Evolutionary conservation across 1,140 invertebrate species (phyloP), one percentile per base, ranked within the genome.

Genomic region (Brachionus koreanus): DNA sequence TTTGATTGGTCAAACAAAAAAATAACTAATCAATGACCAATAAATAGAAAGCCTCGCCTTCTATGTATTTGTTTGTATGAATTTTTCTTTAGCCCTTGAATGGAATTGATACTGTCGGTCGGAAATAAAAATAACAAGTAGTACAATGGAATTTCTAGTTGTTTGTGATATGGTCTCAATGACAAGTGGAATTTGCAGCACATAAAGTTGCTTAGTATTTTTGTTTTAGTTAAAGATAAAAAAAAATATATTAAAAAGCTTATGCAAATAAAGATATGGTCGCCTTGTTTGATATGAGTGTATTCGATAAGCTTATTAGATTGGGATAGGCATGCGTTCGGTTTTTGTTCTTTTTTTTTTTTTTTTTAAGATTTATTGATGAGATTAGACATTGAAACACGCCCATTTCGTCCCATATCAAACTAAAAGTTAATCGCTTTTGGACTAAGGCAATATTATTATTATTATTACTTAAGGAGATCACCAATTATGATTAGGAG

Each of bases 381-480:
- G 49, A 57, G 49, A 57, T 57, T 19, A 57, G 49, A 10, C 49
- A 57, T 57, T 19, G 49, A 19, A 19, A 19, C n/a, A 57, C 49
- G 49, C 49, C 49, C 16, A 57, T 57, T n/a, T 57, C 49, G 49
- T 57, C 29, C 19, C 49, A 57, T 25, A 19, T 57, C 19, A 57
- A 57, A 57, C 49, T 23, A 57, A 57, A 57, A 57, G 49, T 57
- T 57, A 57, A 57, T 57, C 49, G 49, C 49, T 57, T 57, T 57
- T 7, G 49, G n/a, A 57, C 49, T 23, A 23, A 7, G 49, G 7
- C n/a, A 19, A 23, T 57, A 19, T 57, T 57, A 25, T 23, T 49
- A 3, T 29, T 29, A 29, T 29, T 29, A 29, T 49, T n/a, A n/a
- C n/a, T 5, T n/a, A 16, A 57, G 19, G 19, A 57, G 49, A 57